Percentiles rank a stretch among this genome's conserved stretches.
Conservation (phyloP, 2,113 vertebrate genomes). For the Gallinago media region DNA sequence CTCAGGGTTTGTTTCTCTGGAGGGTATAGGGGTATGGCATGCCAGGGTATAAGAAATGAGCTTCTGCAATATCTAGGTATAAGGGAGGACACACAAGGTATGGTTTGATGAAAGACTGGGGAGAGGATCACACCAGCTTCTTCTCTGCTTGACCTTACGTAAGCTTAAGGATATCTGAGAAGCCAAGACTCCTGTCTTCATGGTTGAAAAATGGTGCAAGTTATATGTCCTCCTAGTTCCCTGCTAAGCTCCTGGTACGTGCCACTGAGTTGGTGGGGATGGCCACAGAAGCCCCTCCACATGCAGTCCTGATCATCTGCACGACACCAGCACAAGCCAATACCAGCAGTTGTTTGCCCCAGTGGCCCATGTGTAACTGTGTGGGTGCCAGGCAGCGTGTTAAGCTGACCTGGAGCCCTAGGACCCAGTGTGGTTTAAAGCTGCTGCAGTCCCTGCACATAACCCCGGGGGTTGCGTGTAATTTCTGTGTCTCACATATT, state of each 20-base stretch:
- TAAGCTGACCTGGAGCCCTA: not conserved
- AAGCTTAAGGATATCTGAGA: not conserved
- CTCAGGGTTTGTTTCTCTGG: too few species aligned
- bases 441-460: too few species aligned
- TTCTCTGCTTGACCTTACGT: not conserved
- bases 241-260: not conserved
- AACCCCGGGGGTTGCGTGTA: not conserved
- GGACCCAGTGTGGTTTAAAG: not conserved
- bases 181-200: not conserved
- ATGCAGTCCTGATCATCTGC: fast-evolving
- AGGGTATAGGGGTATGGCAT: too few species aligned
- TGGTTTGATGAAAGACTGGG: not conserved
- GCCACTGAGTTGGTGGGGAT: not conserved
- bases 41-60: too few species aligned
- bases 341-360: too few species aligned
- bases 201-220: fast-evolving
- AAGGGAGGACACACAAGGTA: not conserved
- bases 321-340: not conserved
- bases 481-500: fast-evolving
- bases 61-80: too few species aligned
- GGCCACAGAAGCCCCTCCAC: not conserved
- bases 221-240: fast-evolving
- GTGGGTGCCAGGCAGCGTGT: fast-evolving
- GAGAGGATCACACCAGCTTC: not conserved
- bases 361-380: fast-evolving